phyloP scores from a whole-genome alignment of 2,113 vertebrate genomes.

The Aegithalos caudatus region DNA sequence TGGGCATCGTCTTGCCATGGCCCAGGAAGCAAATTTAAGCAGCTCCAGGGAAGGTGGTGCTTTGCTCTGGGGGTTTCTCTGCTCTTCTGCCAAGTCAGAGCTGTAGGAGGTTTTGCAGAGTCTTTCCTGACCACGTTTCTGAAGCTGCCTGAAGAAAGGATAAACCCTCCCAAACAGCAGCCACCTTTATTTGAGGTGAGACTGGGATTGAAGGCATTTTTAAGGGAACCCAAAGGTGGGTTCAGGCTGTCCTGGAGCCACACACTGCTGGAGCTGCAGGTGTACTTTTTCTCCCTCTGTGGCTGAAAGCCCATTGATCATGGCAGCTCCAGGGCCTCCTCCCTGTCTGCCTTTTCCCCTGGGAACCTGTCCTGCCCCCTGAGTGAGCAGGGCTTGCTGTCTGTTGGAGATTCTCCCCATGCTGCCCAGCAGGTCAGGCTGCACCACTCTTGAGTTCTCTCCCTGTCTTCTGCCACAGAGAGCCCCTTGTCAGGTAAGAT shows the following conservation, averaged over 20 bases:
- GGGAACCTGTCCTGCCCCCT: neutral
- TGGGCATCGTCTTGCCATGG: neutral
- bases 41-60: neutral
- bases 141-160: neutral
- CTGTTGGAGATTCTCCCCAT: accelerated
- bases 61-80: neutral
- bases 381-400: neutral
- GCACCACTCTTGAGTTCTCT: neutral
- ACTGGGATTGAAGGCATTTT: neutral
- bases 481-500: neutral
- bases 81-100: neutral
- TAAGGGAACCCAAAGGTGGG: neutral
- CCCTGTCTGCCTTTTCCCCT: neutral
- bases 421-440: neutral
- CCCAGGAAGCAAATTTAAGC: neutral
- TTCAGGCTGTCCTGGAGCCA: neutral
- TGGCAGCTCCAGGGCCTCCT: neutral
- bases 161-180: neutral
- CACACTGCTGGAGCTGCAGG: accelerated
- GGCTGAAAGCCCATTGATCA: accelerated
- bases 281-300: neutral
- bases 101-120: neutral
- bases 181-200: neutral
- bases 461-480: neutral
- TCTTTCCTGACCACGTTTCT: neutral